These are phyloP conservation scores for Papilio elwesi DNA, from an alignment of 2,888 invertebrate genomes.

Conservation along the genomic window DNA sequence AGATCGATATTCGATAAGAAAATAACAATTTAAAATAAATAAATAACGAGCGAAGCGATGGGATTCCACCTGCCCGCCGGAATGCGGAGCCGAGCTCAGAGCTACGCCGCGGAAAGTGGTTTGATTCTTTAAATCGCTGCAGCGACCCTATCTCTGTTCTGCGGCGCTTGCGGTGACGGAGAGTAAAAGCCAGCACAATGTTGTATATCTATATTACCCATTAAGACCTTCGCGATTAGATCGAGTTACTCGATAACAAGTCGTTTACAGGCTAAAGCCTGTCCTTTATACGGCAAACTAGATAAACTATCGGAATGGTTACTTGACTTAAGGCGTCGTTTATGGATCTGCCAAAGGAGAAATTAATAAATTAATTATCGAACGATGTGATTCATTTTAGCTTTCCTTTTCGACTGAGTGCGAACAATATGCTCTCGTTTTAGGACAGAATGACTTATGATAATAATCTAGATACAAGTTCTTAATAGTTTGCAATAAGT, in stretches of 20 bases:
- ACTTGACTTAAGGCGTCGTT: slow-evolving; percentile 23
- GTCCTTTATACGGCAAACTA: slow-evolving; percentile 30
- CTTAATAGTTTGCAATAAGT: slow-evolving; percentile 56
- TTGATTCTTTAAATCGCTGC: slow-evolving; percentile 65
- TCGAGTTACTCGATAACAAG: slow-evolving; percentile 31
- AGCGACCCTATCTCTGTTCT: slow-evolving; percentile 34
- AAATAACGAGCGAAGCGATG: slow-evolving; percentile 60
- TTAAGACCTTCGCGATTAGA: slow-evolving; percentile 34
- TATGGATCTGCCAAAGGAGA: background rate
- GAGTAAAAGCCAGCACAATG: slow-evolving; percentile 37
- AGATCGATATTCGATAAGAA: slow-evolving; percentile 25
- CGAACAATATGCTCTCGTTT: slow-evolving; percentile 3
- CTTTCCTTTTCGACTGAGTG: slow-evolving; percentile 1
- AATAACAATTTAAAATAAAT: slow-evolving; percentile 44
- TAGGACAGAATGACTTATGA: slow-evolving; percentile 3
- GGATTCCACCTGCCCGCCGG: slow-evolving; percentile 67
- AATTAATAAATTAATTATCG: slow-evolving; percentile 16
- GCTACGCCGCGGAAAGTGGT: slow-evolving; percentile 70
- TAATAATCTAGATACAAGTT: background rate
- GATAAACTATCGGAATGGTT: slow-evolving; percentile 29
- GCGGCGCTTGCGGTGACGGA: slow-evolving; percentile 38
- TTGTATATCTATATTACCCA: slow-evolving; percentile 33
- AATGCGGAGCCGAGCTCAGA: slow-evolving; percentile 58
- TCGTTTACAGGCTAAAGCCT: slow-evolving; percentile 30
- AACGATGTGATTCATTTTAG: slow-evolving; percentile 3